These are phyloP conservation scores for Tethea ocularis DNA, from an alignment of 2,888 invertebrate genomes.

Conservation along the genomic window DNA sequence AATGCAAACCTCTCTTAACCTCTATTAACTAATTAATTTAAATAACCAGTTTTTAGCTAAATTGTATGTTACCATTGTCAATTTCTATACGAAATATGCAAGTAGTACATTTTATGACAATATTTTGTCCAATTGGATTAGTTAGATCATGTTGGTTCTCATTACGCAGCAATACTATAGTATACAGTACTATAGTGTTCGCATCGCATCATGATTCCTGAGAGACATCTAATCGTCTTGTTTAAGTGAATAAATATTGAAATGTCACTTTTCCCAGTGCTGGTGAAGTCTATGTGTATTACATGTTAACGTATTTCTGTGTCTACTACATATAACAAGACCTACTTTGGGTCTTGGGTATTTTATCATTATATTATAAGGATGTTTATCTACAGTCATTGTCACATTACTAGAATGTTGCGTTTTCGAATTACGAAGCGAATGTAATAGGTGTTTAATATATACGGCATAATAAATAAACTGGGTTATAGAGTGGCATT, in stretches of 20 bases:
- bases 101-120: too few species aligned
- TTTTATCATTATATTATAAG: neutral
- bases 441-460: conserved; percentile 1
- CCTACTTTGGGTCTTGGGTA: neutral
- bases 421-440: neutral
- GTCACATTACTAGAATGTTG: neutral
- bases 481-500: neutral
- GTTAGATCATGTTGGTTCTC: neutral
- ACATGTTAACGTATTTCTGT: neutral
- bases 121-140: too few species aligned
- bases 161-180: neutral
- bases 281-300: neutral
- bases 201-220: neutral
- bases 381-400: neutral
- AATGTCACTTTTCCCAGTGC: neutral
- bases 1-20: too few species aligned
- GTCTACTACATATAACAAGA: neutral
- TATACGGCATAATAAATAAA: neutral
- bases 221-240: conserved; percentile 1
- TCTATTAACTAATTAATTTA: too few species aligned
- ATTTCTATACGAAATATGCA: too few species aligned
- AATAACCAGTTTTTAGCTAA: too few species aligned
- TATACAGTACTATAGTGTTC: too few species aligned
- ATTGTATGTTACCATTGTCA: too few species aligned
- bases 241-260: conserved; percentile 4